Evolutionary conservation across 2,888 invertebrate species (phyloP).

Genomic region (Cepaea hortensis): DNA sequence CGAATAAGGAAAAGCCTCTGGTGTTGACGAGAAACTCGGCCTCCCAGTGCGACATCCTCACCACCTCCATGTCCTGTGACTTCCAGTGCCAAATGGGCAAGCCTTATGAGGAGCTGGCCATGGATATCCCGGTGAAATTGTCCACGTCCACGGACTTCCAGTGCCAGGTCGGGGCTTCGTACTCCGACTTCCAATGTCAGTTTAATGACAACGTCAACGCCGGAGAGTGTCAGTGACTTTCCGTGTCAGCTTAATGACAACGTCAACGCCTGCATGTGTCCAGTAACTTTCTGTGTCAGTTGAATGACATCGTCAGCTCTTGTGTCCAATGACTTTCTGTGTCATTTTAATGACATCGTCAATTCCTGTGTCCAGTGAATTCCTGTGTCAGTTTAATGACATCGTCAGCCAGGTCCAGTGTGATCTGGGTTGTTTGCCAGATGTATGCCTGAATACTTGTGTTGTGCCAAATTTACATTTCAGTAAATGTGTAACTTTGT

Average conservation of each 20-base stretch:
- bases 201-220: conserved; percentile 20
- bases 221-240: not conserved
- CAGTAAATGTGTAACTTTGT: too few relatives aligned
- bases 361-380: not conserved
- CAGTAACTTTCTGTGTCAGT: conserved; percentile 23
- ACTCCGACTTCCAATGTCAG: conserved; percentile 33
- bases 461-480: too few relatives aligned
- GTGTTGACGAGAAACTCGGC: conserved; percentile 6
- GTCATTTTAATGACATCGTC: conserved; percentile 30
- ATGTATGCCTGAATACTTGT: not conserved
- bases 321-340: not conserved
- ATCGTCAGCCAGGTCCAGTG: not conserved
- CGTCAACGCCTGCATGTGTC: not conserved
- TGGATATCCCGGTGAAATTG: conserved; percentile 4
- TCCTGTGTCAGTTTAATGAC: conserved; percentile 23
- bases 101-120: not conserved
- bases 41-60: conserved; percentile 33
- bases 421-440: not conserved
- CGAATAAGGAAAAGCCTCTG: not conserved
- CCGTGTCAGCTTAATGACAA: conserved; percentile 27
- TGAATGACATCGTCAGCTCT: conserved; percentile 10
- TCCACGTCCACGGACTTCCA: conserved; percentile 28
- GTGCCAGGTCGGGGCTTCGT: conserved; percentile 30
- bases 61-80: conserved; percentile 14
- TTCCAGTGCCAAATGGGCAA: conserved; percentile 35